These are phyloP conservation scores for Halictus quadricinctus DNA, from an alignment of 2,888 invertebrate species.

Conservation along the genomic window DNA sequence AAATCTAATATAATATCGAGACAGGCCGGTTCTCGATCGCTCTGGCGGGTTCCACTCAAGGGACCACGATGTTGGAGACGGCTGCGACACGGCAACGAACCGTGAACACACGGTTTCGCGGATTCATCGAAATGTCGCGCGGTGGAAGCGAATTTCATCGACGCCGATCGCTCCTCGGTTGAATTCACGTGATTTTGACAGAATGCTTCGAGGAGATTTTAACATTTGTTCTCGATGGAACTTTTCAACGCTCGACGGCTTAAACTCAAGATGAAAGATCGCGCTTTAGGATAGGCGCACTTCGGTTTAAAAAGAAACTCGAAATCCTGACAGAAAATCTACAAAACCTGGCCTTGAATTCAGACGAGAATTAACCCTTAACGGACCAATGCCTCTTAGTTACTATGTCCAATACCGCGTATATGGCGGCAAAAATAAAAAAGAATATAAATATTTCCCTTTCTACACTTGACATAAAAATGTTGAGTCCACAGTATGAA, in stretches of 20 bases:
- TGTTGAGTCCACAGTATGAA: no score
- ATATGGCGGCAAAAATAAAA: no score
- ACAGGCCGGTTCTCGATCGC: background rate
- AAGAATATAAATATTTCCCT: no score
- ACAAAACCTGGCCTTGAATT: no score
- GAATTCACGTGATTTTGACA: background rate
- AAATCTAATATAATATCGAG: constrained; percentile 41
- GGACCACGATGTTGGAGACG: background rate
- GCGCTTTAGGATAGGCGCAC: no score
- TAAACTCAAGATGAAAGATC: no score
- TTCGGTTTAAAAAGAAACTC: no score
- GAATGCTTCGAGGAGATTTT: background rate
- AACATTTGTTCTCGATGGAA: background rate
- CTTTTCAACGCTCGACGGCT: background rate
- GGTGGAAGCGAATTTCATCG: background rate
- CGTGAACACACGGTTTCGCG: constrained; percentile 5
- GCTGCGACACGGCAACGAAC: background rate
- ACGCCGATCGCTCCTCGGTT: background rate
- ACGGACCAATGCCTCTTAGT: no score
- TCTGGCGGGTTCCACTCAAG: background rate
- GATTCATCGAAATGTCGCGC: background rate
- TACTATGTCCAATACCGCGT: no score
- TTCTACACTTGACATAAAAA: no score
- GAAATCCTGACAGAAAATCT: no score
- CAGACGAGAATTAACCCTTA: no score